These are phyloP conservation scores for Eulimnadia texana DNA, from an alignment of 1,140 invertebrate species.

Conservation along the genomic window DNA sequence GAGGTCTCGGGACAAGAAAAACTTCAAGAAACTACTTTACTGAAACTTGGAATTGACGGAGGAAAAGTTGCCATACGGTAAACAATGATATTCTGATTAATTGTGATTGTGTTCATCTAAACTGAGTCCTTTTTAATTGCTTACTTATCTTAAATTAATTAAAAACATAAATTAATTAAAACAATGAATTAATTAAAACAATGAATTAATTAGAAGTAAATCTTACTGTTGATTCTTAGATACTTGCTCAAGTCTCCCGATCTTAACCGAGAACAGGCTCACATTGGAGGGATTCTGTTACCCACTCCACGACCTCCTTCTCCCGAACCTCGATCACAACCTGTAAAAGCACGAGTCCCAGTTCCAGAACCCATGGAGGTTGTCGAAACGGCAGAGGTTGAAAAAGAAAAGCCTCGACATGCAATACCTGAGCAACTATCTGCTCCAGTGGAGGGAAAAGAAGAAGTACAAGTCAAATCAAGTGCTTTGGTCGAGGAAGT, in stretches of 20 bases:
- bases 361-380: not conserved
- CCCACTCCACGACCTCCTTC: not conserved
- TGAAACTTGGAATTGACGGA: constrained; percentile 52
- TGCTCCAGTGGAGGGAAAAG: not conserved
- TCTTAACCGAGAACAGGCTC: not conserved
- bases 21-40: constrained; percentile 48
- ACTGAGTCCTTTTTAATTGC: too few species aligned
- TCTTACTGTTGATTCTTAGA: too few species aligned
- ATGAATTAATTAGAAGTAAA: too few species aligned
- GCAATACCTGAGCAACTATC: not conserved
- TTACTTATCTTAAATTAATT: too few species aligned
- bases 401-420: not conserved
- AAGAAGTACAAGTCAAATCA: not conserved
- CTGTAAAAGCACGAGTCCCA: not conserved
- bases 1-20: constrained; percentile 52
- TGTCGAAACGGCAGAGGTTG: not conserved
- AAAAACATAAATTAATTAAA: too few species aligned
- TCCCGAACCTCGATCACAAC: not conserved
- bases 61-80: constrained; percentile 45
- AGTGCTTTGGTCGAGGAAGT: too few species aligned
- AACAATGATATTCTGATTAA: too few species aligned
- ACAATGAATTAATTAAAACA: too few species aligned
- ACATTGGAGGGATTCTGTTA: not conserved
- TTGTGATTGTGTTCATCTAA: too few species aligned
- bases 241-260: not conserved